These are phyloP conservation scores for Geophilus truncorum DNA, from an alignment of 2,888 invertebrate genomes.

Conservation along the genomic window DNA sequence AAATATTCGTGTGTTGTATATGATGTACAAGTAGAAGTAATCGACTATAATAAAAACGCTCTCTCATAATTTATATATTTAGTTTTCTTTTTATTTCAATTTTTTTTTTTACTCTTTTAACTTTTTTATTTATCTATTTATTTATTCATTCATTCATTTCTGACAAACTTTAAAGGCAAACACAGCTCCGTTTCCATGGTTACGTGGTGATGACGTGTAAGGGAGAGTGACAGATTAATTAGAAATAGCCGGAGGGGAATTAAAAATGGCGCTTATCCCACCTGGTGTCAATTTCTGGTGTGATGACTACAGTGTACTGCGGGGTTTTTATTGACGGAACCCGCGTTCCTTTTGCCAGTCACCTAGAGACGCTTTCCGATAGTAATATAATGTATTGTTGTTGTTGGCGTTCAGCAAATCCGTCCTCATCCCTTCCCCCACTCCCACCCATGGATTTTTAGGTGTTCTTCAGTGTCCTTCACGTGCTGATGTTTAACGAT, in stretches of 20 bases:
- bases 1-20: constrained; percentile 38
- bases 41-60: constrained; percentile 24
- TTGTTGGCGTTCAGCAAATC: neutral
- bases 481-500: neutral
- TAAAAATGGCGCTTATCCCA: neutral
- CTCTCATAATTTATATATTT: neutral
- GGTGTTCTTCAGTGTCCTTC: neutral
- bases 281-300: neutral
- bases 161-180: neutral
- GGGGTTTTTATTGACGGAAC: neutral
- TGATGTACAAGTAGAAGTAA: constrained; percentile 37
- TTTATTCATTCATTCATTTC: too few species aligned
- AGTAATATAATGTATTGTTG: neutral
- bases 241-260: neutral
- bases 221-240: neutral
- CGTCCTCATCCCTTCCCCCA: too few species aligned
- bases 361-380: neutral
- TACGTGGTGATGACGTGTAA: neutral
- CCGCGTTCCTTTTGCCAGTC: neutral
- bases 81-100: neutral
- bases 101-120: neutral
- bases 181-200: neutral
- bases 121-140: too few species aligned
- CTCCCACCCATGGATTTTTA: too few species aligned
- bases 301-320: neutral